Percentiles rank a stretch among this genome's conserved stretches.
These are phyloP conservation scores for Tympanoctomys barrerae DNA, from an alignment of 2,797 vertebrate genomes.

Conservation along the genomic window DNA sequence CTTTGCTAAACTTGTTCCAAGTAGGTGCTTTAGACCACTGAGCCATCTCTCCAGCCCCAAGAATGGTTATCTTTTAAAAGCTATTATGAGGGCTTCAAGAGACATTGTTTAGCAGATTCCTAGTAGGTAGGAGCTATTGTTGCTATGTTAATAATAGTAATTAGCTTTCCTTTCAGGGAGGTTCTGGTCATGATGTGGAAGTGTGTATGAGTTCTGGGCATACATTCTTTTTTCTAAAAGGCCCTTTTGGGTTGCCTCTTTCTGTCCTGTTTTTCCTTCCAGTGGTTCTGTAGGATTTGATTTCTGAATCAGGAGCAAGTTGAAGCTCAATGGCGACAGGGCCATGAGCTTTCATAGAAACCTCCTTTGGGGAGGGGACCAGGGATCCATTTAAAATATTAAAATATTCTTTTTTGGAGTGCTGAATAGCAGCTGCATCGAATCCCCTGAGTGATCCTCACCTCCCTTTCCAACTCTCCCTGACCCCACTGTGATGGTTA, in stretches of 20 bases:
- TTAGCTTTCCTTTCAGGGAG: neutral
- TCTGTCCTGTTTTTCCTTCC: neutral
- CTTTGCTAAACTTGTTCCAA: no score
- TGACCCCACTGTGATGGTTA: accelerated
- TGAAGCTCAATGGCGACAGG: neutral
- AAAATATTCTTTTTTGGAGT: neutral
- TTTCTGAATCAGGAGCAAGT: neutral
- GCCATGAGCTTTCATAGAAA: neutral
- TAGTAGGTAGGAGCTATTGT: neutral
- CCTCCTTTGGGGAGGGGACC: neutral
- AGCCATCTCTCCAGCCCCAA: no score
- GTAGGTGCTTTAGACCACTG: no score
- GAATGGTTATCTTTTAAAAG: neutral
- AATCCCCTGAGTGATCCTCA: neutral
- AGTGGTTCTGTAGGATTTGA: neutral
- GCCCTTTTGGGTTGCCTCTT: neutral
- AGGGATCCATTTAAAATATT: neutral
- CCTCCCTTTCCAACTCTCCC: no score
- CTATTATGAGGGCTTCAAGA: neutral
- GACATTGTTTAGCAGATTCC: neutral
- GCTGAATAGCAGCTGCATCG: neutral
- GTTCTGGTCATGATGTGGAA: neutral
- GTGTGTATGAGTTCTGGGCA: neutral
- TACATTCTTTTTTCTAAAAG: neutral
- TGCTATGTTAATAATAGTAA: neutral